phyloP scores from a whole-genome alignment of 2,797 vertebrate species.

The Poecilia picta region DNA sequence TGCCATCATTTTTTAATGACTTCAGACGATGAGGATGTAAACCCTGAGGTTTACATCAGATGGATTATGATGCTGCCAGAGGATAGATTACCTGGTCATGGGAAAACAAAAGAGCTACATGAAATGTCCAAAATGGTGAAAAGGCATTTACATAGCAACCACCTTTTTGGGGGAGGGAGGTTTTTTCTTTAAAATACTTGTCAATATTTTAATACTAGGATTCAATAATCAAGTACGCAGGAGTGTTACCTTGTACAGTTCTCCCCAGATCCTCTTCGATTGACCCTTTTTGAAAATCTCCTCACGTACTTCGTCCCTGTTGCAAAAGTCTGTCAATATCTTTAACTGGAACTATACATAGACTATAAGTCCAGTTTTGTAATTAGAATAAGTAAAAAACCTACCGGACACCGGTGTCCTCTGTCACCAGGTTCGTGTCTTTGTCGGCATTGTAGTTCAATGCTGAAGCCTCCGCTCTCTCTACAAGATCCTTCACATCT shows the following conservation, averaged over 20 bases:
- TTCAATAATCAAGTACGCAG: background rate
- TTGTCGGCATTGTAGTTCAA: conserved; percentile 84
- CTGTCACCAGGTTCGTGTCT: conserved; percentile 89
- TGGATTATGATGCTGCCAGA: background rate
- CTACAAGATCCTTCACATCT: conserved; percentile 89
- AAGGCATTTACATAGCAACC: background rate
- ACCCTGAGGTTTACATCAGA: background rate
- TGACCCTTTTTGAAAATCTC: conserved; percentile 99
- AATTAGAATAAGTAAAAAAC: conserved; percentile 4
- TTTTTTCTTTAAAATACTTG: background rate
- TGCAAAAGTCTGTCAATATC: background rate
- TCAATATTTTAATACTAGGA: background rate
- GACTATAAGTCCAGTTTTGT: background rate
- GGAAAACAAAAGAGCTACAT: background rate
- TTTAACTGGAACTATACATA: background rate
- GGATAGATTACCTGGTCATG: background rate
- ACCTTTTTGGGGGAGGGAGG: background rate
- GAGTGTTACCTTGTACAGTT: conserved; percentile 92
- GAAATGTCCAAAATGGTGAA: background rate
- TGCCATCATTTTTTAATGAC: background rate
- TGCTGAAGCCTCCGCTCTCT: conserved; percentile 85
- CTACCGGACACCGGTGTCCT: conserved; percentile 94
- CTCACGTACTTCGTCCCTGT: conserved; percentile 90
- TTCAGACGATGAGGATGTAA: background rate
- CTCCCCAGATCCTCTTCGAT: conserved; percentile 98